Evolutionary conservation across 1,140 invertebrate genomes (phyloP).

Genomic region (Lasioglossum baleicum): DNA sequence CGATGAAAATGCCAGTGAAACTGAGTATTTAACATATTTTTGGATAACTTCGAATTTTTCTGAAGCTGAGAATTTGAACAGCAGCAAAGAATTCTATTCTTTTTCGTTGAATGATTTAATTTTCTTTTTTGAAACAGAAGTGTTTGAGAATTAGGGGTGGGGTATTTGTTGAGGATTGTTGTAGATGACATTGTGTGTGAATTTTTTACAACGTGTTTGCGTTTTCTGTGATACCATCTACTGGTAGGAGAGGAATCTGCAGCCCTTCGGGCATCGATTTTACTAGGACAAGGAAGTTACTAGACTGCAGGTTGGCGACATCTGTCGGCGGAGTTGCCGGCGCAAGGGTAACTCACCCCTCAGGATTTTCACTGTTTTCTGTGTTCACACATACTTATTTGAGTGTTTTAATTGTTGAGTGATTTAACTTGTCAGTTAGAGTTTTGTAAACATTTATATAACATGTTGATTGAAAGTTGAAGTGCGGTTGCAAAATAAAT

Average conservation of each 20-base stretch:
- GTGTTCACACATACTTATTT: background rate
- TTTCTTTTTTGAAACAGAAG: no score
- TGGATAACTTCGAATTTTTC: background rate
- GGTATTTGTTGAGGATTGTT: no score
- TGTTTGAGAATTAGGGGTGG: no score
- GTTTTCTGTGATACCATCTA: background rate
- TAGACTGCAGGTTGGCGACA: conserved; percentile 55
- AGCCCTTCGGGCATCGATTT: conserved; percentile 41
- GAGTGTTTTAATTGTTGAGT: background rate
- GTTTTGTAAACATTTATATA: no score
- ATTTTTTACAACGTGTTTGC: background rate
- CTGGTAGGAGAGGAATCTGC: conserved; percentile 29
- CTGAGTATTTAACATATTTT: background rate
- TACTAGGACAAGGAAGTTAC: background rate
- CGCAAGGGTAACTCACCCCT: conserved; percentile 10
- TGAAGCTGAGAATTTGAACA: background rate
- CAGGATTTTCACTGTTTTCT: background rate
- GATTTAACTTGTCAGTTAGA: no score
- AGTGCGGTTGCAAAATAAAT: background rate
- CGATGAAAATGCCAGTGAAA: background rate
- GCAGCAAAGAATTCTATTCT: no score
- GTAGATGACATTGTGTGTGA: no score
- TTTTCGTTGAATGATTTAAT: no score
- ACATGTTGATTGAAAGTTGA: background rate
- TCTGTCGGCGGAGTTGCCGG: conserved; percentile 20